These are phyloP conservation scores for Percina caprodes DNA, from an alignment of 2,113 vertebrate genomes.

Conservation along the genomic window DNA sequence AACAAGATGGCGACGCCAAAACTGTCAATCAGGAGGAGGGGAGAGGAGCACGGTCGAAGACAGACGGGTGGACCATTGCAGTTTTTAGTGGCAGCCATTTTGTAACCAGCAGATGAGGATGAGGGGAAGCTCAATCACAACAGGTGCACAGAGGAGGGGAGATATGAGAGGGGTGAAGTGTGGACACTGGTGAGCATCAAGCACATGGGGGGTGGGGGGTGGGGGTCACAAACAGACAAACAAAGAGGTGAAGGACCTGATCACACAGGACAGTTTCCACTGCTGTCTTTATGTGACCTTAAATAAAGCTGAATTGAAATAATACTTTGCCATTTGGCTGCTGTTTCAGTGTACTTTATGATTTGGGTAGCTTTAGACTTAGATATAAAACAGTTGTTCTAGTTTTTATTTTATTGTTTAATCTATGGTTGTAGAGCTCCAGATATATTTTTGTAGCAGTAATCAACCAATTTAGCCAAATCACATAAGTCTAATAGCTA, in stretches of 20 bases:
- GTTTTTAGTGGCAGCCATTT: slow-evolving; percentile 34
- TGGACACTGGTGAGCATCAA: neutral
- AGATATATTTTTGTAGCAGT: neutral
- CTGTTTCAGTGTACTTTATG: neutral
- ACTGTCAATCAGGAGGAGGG: slow-evolving; percentile 56
- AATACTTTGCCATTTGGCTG: neutral
- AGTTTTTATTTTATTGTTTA: too few species aligned
- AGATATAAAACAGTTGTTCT: too few species aligned
- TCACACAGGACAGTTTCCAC: neutral
- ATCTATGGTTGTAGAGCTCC: too few species aligned
- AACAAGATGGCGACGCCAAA: slow-evolving; percentile 60
- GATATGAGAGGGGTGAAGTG: neutral
- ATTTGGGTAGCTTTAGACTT: too few species aligned
- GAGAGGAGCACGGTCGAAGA: slow-evolving; percentile 52
- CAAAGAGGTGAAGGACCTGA: neutral
- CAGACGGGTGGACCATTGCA: slow-evolving; percentile 28
- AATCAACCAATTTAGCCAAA: neutral
- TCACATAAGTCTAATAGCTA: too few species aligned
- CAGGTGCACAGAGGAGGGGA: neutral
- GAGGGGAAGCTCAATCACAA: neutral
- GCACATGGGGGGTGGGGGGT: neutral
- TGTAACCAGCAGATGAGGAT: neutral
- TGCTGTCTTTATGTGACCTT: neutral
- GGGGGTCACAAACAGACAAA: neutral
- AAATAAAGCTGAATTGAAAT: neutral